Base-by-base conservation (phyloP, 2,888 invertebrate genomes). In the Dryadula phaetusa region DNA sequence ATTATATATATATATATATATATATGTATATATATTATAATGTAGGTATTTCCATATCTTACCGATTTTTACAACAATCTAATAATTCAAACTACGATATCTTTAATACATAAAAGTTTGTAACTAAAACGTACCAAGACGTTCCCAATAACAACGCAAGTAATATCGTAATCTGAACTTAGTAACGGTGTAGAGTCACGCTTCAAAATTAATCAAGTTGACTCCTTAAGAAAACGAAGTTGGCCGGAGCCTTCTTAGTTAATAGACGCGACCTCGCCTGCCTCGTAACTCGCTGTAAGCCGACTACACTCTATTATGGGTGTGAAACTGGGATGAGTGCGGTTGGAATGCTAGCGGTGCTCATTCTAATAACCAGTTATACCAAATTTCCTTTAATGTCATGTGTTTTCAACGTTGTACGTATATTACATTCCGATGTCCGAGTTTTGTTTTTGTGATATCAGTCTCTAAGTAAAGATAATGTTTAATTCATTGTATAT, bases 251-350 rank as follows among this genome's bases (percentile, higher is more conserved):
- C 46, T 69, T 69, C 66, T 66, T 70, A 61, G 66, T 66, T 66
- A 62, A 70, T 63, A 64, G 68, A 34, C 62, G 60, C 40, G 58
- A 25, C 65, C 44, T 28, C 40, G 56, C 61, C 62, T 40, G 53
- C 70, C 62, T 66, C 64, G 63, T 70, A 67, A 66, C 71, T 66
- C 66, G 69, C 63, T 60, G 56, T 47, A 58, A 68, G 64, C 60
- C 70, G 69, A 69, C 67, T 69, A 69, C 67, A 69, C 66, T 69
- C 70, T 65, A 72, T 72, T 72, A 66, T 60, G 64, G 44, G 60
- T 56, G 66, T 58, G 47, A 62, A 25, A 53, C 34, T 40, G 46
- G 22, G 12, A 0, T 6, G 40, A 16, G 64, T 1, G 20, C n/a
- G 58, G 47, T 16, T n/a, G 14, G 18, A 60, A 18, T 60, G 16